Base-by-base conservation (phyloP, 2,888 invertebrate genomes). In the Apodemia duryi region DNA sequence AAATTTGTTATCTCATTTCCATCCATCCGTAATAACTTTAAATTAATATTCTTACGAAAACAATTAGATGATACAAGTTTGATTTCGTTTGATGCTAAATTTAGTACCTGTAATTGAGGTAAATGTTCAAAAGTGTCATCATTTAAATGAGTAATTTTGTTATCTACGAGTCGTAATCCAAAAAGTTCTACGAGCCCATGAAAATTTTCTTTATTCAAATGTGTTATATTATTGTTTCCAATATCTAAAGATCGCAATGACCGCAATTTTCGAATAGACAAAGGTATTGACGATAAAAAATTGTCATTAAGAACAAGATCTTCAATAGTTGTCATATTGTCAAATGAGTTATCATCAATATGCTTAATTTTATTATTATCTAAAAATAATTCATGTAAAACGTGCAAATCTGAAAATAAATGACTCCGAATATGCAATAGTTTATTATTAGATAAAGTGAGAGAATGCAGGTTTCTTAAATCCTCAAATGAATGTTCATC, bases 51-150 rank as follows among this genome's bases (percentile, higher is more conserved):
- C 77, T 94, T 93, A 66, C 94, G 93, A 84, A 97, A 96, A 74
- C 96, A 95, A 71, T 94, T 94, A 69, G 95, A 93, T 72, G 96
- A 94, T 66, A 96, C 94, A 79, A 93, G 93, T 77, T 94, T 93
- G 74, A 97, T 95, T 83, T 93, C 93, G 86, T 97, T 97, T 70
- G 95, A 95, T 41, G 96, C 96, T 71, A 97, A 92, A 91, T 97
- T 96, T 70, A 97, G 91, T 69, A 95, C 95, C 83, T 95, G 95
- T 72, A 97, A 90, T 66, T 94, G 94, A n/a, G 95, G 94, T 73
- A 96, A 88, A 74, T 95, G 93, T 73, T 94, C 93, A 81, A 96
- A 96, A 79, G 95, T 95, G 77, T 95, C 95, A 78, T 94, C 94
- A 72, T 95, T 95, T 80, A 95, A 94, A 86, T 94, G 94, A 75